Percentiles rank a stretch among this genome's conserved stretches.
phyloP scores from a whole-genome alignment of 2,888 invertebrate genomes.

The Zaprionus obscuricornis region DNA sequence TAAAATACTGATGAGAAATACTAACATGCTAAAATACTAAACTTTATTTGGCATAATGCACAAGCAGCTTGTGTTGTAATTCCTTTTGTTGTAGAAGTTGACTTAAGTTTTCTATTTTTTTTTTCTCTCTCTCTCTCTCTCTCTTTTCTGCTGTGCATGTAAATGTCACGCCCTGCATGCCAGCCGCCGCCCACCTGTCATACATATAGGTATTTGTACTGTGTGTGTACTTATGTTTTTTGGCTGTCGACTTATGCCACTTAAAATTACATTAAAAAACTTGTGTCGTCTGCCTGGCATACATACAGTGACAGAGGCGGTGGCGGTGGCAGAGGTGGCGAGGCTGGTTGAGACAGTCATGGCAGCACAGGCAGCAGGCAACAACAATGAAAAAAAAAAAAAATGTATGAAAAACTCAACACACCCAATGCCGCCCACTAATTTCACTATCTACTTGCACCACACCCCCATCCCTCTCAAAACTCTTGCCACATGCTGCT shows the following conservation, averaged over 20 bases:
- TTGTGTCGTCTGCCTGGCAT: conserved; percentile 55
- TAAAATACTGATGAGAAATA: not conserved
- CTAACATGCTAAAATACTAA: conserved; percentile 10
- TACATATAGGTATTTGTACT: conserved; percentile 2
- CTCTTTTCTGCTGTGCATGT: conserved; percentile 28
- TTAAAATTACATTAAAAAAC: conserved; percentile 78
- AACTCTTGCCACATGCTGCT: not conserved
- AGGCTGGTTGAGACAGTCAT: no score
- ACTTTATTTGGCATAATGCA: conserved; percentile 30
- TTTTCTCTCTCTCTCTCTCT: not conserved
- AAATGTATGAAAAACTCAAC: no score
- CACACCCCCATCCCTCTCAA: not conserved
- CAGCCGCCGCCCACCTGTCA: conserved; percentile 61
- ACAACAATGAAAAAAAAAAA: no score
- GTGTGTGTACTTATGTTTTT: conserved; percentile 49
- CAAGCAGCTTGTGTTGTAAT: conserved; percentile 7
- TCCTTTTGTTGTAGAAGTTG: conserved; percentile 7
- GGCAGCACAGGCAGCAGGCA: not conserved
- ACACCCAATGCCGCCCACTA: conserved; percentile 18
- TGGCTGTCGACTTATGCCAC: conserved; percentile 78
- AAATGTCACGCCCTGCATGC: conserved; percentile 36
- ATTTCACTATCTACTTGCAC: no score
- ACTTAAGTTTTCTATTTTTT: no score
- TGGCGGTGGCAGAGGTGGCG: no score
- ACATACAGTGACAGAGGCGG: not conserved